A percentile compares a stretch with the other conserved stretches of the same genome.
These are phyloP conservation scores for Hybognathus amarus DNA, from an alignment of 2,797 vertebrate species.

Conservation along the genomic window DNA sequence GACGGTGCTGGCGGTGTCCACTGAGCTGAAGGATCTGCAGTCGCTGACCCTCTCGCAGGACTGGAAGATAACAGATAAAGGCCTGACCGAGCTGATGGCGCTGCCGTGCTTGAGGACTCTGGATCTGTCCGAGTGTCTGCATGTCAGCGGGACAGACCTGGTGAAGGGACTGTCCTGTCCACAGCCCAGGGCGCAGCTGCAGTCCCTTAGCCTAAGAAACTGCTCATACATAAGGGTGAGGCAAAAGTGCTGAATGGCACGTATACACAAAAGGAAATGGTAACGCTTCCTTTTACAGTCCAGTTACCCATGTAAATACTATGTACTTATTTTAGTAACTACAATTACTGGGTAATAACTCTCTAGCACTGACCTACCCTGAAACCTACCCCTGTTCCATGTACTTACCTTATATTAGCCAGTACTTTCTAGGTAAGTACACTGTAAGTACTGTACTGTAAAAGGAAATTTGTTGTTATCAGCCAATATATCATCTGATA, in stretches of 20 bases:
- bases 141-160: conserved; percentile 77
- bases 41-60: conserved; percentile 75
- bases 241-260: not conserved
- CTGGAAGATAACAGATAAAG: conserved; percentile 80
- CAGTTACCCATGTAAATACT: no score
- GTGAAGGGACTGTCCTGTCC: conserved; percentile 70
- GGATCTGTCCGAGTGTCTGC: conserved; percentile 82
- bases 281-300: no score
- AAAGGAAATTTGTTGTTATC: no score
- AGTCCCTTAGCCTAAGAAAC: conserved; percentile 78
- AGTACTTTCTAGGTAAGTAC: no score
- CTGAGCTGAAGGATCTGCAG: conserved; percentile 69
- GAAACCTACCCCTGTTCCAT: no score
- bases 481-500: not conserved
- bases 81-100: conserved; percentile 73
- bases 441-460: no score
- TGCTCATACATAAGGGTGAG: conserved; percentile 83
- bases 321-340: no score
- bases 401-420: no score
- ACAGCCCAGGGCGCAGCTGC: conserved; percentile 62
- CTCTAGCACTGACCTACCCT: no score
- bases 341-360: no score
- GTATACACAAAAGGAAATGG: no score
- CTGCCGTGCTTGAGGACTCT: conserved; percentile 73
- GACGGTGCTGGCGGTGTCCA: conserved; percentile 72